phyloP scores from a whole-genome alignment of 2,888 invertebrate species.

The Phortica magna region DNA sequence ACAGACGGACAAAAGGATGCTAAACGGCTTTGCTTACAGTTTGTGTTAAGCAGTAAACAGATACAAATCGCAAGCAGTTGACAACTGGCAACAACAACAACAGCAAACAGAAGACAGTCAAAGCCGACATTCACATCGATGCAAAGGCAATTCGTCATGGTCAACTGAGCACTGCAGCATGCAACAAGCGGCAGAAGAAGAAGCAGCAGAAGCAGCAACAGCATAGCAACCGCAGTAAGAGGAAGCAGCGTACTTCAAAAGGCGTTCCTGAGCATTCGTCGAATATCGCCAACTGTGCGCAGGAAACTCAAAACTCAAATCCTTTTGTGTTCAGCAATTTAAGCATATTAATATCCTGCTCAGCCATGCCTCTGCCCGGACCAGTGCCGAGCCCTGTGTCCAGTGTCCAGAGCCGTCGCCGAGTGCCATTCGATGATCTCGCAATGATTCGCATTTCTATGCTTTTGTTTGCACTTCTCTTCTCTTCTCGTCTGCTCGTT shows the following conservation, averaged over 20 bases:
- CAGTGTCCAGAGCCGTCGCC: too few relatives aligned
- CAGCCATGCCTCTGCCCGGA: too few relatives aligned
- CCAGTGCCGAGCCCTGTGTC: too few relatives aligned
- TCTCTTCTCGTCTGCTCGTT: not conserved
- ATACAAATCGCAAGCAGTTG: slow-evolving; percentile 27
- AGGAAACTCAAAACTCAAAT: slow-evolving; percentile 60
- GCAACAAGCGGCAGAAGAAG: not conserved
- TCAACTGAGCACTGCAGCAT: slow-evolving; percentile 45
- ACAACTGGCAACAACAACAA: slow-evolving; percentile 9
- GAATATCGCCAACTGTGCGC: slow-evolving; percentile 64
- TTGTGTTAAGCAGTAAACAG: not conserved
- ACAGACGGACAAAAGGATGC: not conserved
- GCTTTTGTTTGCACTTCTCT: not conserved
- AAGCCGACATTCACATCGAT: not conserved
- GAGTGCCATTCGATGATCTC: not conserved
- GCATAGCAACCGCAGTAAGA: too few relatives aligned
- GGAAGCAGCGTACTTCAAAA: not conserved
- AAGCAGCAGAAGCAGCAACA: too few relatives aligned
- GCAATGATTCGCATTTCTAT: not conserved
- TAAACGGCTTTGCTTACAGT: not conserved
- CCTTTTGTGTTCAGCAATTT: slow-evolving; percentile 59
- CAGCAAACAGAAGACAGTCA: not conserved
- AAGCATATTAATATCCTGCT: slow-evolving; percentile 63
- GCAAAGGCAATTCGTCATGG: slow-evolving; percentile 64
- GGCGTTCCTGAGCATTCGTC: too few relatives aligned